Evolutionary conservation across 2,797 vertebrate genomes (phyloP).

Genomic region (Paratrypauchen microcephalus): DNA sequence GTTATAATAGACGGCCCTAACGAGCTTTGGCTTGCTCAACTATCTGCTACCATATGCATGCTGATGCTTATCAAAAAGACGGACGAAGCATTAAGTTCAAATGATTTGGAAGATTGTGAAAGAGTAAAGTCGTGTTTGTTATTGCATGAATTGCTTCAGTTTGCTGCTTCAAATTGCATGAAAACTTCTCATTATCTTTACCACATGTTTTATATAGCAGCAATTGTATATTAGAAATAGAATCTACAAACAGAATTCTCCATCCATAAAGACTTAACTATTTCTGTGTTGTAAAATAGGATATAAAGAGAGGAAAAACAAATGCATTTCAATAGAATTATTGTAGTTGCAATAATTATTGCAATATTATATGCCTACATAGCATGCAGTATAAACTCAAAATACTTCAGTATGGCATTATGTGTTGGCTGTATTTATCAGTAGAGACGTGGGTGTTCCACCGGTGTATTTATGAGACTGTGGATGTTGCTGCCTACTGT

Average conservation of each 20-base stretch:
- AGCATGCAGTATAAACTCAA: too few species aligned
- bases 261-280: not conserved
- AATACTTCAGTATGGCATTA: too few species aligned
- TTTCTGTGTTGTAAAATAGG: too few species aligned
- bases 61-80: conserved; percentile 77
- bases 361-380: too few species aligned
- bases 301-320: too few species aligned
- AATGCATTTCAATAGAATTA: too few species aligned
- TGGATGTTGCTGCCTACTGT: too few species aligned
- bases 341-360: too few species aligned
- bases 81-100: conserved; percentile 75
- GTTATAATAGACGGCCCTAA: conserved; percentile 77
- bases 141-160: conserved; percentile 65
- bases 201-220: conserved; percentile 60
- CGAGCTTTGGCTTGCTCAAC: conserved; percentile 57
- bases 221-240: conserved; percentile 60
- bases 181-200: conserved; percentile 73
- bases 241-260: conserved; percentile 45
- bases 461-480: too few species aligned
- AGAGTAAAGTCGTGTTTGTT: conserved; percentile 54
- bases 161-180: conserved; percentile 74
- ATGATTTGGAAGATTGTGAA: conserved; percentile 77
- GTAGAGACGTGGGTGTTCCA: too few species aligned
- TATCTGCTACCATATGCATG: conserved; percentile 57
- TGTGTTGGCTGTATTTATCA: too few species aligned